Evolutionary conservation across 1,140 invertebrate species (phyloP).

Genomic region (Latrodectus geometricus): DNA sequence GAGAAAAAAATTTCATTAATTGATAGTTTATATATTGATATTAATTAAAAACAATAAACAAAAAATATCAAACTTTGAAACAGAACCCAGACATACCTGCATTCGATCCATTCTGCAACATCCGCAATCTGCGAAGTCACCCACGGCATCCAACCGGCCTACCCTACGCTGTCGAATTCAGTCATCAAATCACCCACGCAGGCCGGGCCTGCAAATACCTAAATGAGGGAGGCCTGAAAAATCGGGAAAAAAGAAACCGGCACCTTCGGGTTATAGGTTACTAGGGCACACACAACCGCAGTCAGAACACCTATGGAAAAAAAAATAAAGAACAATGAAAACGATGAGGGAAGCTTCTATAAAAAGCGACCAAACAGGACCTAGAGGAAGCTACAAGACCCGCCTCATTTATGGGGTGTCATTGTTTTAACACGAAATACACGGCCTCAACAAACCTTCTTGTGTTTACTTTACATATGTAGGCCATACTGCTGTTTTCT

Average conservation of each 20-base stretch:
- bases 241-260: neutral
- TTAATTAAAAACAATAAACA: neutral
- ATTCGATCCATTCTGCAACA: neutral
- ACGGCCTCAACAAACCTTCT: neutral
- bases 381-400: neutral
- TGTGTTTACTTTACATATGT: neutral
- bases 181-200: conserved; percentile 19
- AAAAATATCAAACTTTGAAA: neutral
- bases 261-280: conserved; percentile 19
- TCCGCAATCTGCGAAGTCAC: neutral
- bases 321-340: conserved; percentile 7
- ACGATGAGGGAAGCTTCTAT: neutral
- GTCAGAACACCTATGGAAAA: neutral
- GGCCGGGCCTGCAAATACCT: neutral
- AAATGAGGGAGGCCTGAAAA: neutral
- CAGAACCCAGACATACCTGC: neutral
- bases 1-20: no score
- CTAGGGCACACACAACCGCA: conserved; percentile 4
- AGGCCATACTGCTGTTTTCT: neutral
- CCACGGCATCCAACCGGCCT: conserved; percentile 5
- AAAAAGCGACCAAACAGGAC: conserved; percentile 41
- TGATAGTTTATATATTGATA: no score
- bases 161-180: neutral
- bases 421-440: conserved; percentile 1
- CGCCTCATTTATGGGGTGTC: neutral